Conservation (phyloP, 2,888 invertebrate genomes). For the Chrysolina americana region DNA sequence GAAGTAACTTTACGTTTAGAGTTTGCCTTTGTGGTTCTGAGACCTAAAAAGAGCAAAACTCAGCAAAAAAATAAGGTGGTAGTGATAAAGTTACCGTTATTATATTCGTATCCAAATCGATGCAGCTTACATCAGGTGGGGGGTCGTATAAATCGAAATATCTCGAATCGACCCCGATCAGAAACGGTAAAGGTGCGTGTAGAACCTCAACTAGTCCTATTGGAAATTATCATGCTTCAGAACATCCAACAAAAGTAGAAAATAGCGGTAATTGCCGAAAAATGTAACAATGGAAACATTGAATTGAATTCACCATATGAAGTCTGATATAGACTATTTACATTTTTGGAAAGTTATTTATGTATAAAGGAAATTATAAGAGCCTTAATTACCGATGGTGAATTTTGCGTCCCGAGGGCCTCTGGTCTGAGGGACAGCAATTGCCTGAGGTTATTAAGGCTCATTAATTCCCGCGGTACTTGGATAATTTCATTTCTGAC, state of each 20-base stretch:
- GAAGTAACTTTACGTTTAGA: constrained; percentile 84
- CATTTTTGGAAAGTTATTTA: no score
- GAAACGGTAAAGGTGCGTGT: constrained; percentile 96
- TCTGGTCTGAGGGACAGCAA: no score
- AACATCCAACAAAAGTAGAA: background rate
- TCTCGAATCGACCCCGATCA: constrained; percentile 96
- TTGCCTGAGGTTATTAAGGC: no score
- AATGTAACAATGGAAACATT: no score
- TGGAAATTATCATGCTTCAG: constrained; percentile 48
- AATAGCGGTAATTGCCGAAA: no score
- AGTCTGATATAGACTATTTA: no score
- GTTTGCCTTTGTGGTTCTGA: constrained; percentile 88
- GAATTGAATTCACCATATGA: no score
- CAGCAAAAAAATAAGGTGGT: background rate
- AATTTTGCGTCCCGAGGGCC: no score
- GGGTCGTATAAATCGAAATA: constrained; percentile 98
- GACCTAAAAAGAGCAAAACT: constrained; percentile 69
- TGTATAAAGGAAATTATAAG: no score
- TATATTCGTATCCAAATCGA: constrained; percentile 98
- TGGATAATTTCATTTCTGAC: no score
- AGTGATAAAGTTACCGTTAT: constrained; percentile 78
- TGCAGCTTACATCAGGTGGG: constrained; percentile 96
- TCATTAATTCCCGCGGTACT: no score
- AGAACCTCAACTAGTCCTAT: constrained; percentile 92
- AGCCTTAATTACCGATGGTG: no score